Conservation (phyloP, 1,140 invertebrate genomes). For the Polypedilum pembai region DNA sequence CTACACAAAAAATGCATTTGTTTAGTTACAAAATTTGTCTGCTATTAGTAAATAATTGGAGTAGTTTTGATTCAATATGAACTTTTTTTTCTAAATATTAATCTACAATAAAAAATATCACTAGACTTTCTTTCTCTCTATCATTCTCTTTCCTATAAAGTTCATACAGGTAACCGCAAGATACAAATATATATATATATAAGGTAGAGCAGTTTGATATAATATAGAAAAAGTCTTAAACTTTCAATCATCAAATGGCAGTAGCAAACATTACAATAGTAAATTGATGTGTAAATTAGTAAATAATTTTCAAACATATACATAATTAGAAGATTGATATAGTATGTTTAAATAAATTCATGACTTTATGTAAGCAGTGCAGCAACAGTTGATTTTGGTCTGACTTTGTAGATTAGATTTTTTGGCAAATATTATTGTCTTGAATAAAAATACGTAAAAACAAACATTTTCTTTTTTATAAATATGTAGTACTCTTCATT, state of each 20-base stretch:
- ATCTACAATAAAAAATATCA: too few relatives aligned
- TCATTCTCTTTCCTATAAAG: too few relatives aligned
- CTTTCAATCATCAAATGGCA: neutral
- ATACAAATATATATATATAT: too few relatives aligned
- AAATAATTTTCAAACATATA: neutral
- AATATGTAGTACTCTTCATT: too few relatives aligned
- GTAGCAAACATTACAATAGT: constrained; percentile 11
- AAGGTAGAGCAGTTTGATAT: too few relatives aligned
- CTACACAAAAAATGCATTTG: too few relatives aligned
- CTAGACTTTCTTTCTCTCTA: too few relatives aligned
- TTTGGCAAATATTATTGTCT: constrained; percentile 6
- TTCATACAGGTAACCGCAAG: too few relatives aligned
- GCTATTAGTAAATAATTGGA: too few relatives aligned
- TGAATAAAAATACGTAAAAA: constrained; percentile 14
- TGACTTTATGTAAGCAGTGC: neutral
- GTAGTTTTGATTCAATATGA: too few relatives aligned
- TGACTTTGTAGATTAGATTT: constrained; percentile 13
- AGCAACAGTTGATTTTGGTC: neutral
- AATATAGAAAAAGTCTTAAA: neutral
- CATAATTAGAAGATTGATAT: neutral
- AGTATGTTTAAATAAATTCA: neutral
- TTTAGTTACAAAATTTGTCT: too few relatives aligned
- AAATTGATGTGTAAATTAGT: constrained; percentile 19
- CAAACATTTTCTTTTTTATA: neutral
- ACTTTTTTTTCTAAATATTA: too few relatives aligned